phyloP scores from a whole-genome alignment of 2,888 invertebrate genomes.

The Ophion ellenae region DNA sequence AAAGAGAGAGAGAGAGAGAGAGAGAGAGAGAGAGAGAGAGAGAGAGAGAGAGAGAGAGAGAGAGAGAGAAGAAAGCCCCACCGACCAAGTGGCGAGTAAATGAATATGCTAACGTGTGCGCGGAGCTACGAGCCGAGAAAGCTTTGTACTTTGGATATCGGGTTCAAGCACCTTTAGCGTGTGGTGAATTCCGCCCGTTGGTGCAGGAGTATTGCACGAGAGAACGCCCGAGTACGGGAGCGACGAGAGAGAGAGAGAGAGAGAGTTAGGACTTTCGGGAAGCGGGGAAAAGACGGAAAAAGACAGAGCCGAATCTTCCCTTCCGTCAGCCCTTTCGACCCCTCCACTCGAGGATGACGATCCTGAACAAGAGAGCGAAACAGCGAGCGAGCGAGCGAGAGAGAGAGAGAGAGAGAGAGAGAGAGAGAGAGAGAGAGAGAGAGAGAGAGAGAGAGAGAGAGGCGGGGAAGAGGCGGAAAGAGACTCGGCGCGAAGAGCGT shows the following conservation, averaged over 20 bases:
- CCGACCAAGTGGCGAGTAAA: constrained; percentile 79
- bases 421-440: not conserved
- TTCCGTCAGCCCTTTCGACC: constrained; percentile 37
- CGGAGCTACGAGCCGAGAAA: constrained; percentile 77
- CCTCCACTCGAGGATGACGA: constrained; percentile 31
- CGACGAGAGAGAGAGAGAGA: not conserved
- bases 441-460: constrained; percentile 10
- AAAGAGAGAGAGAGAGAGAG: constrained; percentile 49
- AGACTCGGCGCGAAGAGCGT: constrained; percentile 24
- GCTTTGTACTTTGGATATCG: constrained; percentile 79
- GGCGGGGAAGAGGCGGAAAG: constrained; percentile 26
- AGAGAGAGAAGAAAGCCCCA: constrained; percentile 66
- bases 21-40: constrained; percentile 20
- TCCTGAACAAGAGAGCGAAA: constrained; percentile 5
- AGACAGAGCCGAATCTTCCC: constrained; percentile 31
- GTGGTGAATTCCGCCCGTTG: constrained; percentile 34
- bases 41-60: constrained; percentile 14
- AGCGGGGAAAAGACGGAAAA: constrained; percentile 26
- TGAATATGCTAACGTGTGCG: constrained; percentile 82
- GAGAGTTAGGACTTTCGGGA: constrained; percentile 5
- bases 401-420: not conserved
- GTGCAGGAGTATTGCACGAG: too few relatives aligned
- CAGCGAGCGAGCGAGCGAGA: not conserved
- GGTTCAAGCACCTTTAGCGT: constrained; percentile 75
- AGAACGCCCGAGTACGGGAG: constrained; percentile 32